A percentile compares a stretch with the other conserved stretches of the same genome.
phyloP scores from a whole-genome alignment of 1,140 invertebrate species.

The Cyclina sinensis region DNA sequence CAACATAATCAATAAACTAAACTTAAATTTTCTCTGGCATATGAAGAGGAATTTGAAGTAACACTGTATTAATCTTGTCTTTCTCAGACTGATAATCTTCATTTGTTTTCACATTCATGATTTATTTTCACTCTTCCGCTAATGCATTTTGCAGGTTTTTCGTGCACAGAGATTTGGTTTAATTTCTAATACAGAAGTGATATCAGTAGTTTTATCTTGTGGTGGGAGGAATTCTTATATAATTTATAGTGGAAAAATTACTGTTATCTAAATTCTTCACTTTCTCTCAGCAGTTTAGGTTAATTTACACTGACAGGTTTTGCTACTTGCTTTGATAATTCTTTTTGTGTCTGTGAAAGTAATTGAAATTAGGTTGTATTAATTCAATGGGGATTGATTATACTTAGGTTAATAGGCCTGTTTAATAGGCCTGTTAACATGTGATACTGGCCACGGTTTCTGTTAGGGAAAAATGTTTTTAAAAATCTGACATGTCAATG shows the following conservation, averaged over 20 bases:
- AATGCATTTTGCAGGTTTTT: constrained; percentile 32
- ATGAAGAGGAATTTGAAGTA: no score
- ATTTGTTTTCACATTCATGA: not conserved
- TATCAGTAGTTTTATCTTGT: not conserved
- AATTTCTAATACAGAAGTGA: not conserved
- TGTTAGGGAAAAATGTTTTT: no score
- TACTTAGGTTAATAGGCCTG: no score
- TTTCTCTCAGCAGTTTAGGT: not conserved
- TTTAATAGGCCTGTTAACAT: no score
- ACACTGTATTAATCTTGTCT: no score
- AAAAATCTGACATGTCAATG: no score
- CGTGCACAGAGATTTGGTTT: not conserved
- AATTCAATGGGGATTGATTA: no score
- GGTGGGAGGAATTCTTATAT: not conserved
- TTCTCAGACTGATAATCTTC: not conserved
- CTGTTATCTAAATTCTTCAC: not conserved
- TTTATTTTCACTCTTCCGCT: constrained; percentile 1
- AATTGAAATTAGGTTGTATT: not conserved
- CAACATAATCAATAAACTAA: no score
- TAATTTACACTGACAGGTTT: not conserved
- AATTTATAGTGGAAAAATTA: not conserved
- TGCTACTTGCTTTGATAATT: not conserved
- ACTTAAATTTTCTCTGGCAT: no score
- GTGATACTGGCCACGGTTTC: no score
- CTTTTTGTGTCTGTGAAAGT: constrained; percentile 1